Evolutionary conservation across 2,113 vertebrate genomes (phyloP).

Genomic region (Heptranchias perlo): DNA sequence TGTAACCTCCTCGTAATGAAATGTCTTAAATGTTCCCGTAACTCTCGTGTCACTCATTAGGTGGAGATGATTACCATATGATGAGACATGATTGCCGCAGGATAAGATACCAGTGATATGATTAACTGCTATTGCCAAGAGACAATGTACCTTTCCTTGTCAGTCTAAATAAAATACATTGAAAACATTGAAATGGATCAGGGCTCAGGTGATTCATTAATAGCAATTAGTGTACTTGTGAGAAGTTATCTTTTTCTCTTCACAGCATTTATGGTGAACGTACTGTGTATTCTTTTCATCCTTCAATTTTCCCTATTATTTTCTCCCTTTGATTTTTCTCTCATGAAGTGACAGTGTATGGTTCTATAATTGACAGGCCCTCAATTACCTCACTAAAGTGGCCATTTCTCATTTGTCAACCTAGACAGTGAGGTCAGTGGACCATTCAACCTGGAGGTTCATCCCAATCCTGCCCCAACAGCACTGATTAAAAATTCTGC

Average conservation of each 20-base stretch:
- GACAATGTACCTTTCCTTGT: neutral
- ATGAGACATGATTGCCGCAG: neutral
- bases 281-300: neutral
- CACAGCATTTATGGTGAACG: neutral
- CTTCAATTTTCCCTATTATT: neutral
- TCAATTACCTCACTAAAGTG: neutral
- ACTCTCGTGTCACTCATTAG: conserved; percentile 9
- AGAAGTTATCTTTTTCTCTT: neutral
- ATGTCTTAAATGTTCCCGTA: conserved; percentile 17
- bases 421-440: no score
- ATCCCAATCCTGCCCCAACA: neutral
- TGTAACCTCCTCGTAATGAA: conserved; percentile 14
- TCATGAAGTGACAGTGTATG: neutral
- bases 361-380: neutral
- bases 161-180: neutral
- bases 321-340: neutral
- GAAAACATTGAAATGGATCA: neutral
- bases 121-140: neutral
- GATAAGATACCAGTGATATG: conserved; percentile 12
- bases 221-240: neutral
- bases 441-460: neutral
- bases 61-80: neutral
- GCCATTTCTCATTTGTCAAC: neutral
- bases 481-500: no score
- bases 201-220: neutral